These are phyloP conservation scores for Caenorhabditis parvicauda DNA, from an alignment of 2,888 invertebrate genomes.

Conservation along the genomic window DNA sequence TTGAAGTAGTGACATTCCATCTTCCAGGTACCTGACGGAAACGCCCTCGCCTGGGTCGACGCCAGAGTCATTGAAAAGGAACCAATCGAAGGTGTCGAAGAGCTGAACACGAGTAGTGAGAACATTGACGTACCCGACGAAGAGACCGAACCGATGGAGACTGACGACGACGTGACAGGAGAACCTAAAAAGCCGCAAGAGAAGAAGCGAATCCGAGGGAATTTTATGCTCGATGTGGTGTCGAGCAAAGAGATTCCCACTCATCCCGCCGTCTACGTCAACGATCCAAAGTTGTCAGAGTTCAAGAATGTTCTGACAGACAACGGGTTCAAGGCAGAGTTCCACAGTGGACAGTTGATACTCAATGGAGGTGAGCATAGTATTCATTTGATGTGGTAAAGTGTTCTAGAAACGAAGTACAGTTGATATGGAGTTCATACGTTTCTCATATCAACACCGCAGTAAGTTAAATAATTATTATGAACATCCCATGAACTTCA, in stretches of 20 bases:
- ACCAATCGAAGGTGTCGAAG: conserved; percentile 18
- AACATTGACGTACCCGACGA: conserved; percentile 6
- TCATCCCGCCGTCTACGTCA: conserved; percentile 80
- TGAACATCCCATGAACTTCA: no score
- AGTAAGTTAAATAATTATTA: no score
- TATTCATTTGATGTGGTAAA: no score
- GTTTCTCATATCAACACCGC: no score
- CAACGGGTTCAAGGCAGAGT: conserved; percentile 70
- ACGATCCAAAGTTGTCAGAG: conserved; percentile 86
- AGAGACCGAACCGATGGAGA: conserved; percentile 6
- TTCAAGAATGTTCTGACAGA: conserved; percentile 73
- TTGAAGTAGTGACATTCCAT: no score
- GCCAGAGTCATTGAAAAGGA: conserved; percentile 48
- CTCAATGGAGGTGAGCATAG: conserved; percentile 71
- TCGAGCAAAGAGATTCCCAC: conserved; percentile 44
- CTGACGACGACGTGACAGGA: conserved; percentile 3
- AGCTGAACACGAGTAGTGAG: conserved; percentile 6
- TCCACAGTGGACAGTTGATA: conserved; percentile 86
- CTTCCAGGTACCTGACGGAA: conserved; percentile 79
- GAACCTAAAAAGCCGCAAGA: not conserved
- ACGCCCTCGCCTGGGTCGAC: conserved; percentile 87
- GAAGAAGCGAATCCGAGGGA: conserved; percentile 32
- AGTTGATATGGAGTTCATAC: not conserved
- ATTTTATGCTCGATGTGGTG: conserved; percentile 49
- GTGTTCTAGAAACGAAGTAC: no score